phyloP scores from a whole-genome alignment of 53 echinoderm and acorn worm species.

The Apostichopus leukothele region DNA sequence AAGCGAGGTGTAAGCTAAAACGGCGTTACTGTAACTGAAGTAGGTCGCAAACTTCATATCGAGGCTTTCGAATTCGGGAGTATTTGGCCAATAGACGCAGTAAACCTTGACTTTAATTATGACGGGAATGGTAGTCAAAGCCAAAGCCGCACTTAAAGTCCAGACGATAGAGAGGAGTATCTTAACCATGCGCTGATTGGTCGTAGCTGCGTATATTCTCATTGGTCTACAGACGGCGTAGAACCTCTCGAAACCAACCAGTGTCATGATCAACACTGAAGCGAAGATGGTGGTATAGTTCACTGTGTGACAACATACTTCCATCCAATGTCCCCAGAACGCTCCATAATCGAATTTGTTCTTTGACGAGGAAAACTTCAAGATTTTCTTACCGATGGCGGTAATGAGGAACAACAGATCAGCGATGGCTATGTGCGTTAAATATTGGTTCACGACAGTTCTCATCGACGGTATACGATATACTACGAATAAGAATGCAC shows the following conservation, averaged over 20 bases:
- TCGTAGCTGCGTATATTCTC: conserved; percentile 61
- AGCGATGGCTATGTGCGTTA: conserved; percentile 84
- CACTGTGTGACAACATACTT: conserved; percentile 50
- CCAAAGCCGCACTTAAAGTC: conserved; percentile 60
- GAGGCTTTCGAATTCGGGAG: conserved; percentile 49
- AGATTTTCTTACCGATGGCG: conserved; percentile 74
- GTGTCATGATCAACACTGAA: conserved; percentile 78
- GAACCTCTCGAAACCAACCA: conserved; percentile 77
- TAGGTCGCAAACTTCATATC: conserved; percentile 48
- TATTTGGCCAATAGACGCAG: conserved; percentile 70
- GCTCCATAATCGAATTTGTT: conserved; percentile 54
- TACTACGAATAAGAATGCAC: conserved; percentile 81
- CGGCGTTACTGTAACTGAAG: conserved; percentile 26
- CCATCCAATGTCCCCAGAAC: conserved; percentile 47
- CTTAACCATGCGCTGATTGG: conserved; percentile 57
- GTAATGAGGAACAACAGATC: conserved; percentile 75
- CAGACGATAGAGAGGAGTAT: conserved; percentile 57
- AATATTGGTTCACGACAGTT: conserved; percentile 76
- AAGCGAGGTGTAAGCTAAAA: conserved; percentile 41
- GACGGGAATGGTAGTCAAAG: conserved; percentile 63
- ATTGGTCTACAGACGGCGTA: conserved; percentile 82
- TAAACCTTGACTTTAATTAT: conserved; percentile 19
- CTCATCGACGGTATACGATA: conserved; percentile 80
- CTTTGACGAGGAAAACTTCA: conserved; percentile 60
- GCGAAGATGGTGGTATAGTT: conserved; percentile 67